phyloP scores from a whole-genome alignment of 2,797 vertebrate genomes.

The Peromyscus eremicus region DNA sequence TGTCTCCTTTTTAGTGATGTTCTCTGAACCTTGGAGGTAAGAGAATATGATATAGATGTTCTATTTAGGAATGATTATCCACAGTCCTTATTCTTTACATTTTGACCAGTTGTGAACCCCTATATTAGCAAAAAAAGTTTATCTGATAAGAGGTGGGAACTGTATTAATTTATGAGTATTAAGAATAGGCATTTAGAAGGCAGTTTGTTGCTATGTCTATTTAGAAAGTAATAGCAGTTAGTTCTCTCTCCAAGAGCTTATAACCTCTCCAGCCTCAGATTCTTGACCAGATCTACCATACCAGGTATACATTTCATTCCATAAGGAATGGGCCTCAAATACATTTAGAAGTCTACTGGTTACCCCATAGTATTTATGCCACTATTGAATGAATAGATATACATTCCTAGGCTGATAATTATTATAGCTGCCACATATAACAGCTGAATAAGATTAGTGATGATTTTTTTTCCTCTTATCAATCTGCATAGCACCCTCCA shows the following conservation, averaged over 20 bases:
- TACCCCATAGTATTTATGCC: not conserved
- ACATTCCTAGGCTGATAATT: not conserved
- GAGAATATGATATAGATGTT: not conserved
- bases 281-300: not conserved
- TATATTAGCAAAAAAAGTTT: not conserved
- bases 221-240: not conserved
- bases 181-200: not conserved
- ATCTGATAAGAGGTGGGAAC: not conserved
- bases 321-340: not conserved
- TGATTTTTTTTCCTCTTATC: too few species aligned
- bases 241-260: not conserved
- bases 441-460: too few species aligned
- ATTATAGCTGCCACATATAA: not conserved
- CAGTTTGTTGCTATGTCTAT: not conserved
- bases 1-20: not conserved
- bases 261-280: not conserved
- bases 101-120: not conserved
- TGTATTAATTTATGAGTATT: not conserved
- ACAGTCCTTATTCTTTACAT: not conserved
- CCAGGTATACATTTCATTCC: not conserved
- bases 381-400: not conserved
- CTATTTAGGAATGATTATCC: not conserved
- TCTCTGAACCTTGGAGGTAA: not conserved
- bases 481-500: not conserved
- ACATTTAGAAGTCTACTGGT: not conserved